Evolutionary conservation across 2,797 vertebrate species (phyloP).

Genomic region (Lacerta bilineata): DNA sequence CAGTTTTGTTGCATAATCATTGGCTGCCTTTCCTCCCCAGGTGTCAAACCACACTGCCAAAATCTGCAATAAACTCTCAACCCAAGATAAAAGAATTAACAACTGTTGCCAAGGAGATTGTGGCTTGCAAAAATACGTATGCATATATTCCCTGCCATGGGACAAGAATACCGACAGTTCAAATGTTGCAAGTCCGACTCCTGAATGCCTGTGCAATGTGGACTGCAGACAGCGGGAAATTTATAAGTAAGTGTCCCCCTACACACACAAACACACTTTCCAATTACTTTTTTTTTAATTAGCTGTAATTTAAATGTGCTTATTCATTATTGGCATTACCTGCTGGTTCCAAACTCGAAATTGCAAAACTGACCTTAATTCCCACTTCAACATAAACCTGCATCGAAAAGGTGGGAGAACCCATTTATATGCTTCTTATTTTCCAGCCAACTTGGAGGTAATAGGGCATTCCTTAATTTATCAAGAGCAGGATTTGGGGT

Average conservation of each 20-base stretch:
- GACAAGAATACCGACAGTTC: background rate
- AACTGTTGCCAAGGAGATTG: conserved; percentile 71
- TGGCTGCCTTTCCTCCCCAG: conserved; percentile 56
- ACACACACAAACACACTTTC: too few relatives aligned
- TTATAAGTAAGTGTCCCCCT: conserved; percentile 67
- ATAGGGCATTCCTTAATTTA: too few relatives aligned
- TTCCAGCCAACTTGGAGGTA: background rate
- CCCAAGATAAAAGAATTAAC: conserved; percentile 63
- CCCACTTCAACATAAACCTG: background rate
- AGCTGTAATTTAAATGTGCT: background rate
- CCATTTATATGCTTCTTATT: background rate
- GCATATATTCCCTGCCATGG: conserved; percentile 74
- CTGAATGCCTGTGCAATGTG: conserved; percentile 69
- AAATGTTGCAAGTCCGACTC: conserved; percentile 17
- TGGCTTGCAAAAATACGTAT: conserved; percentile 76
- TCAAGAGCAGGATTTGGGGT: too few relatives aligned
- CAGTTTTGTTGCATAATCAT: accelerated
- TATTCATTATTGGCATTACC: background rate
- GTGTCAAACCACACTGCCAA: conserved; percentile 71
- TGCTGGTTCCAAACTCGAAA: background rate
- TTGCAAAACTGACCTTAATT: background rate
- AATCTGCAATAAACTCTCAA: conserved; percentile 67
- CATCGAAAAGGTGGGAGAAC: background rate
- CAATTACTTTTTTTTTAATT: background rate
- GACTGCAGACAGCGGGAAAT: conserved; percentile 26